Conservation (phyloP, 2,113 vertebrate species). For the Gymnocephalus cernua region DNA sequence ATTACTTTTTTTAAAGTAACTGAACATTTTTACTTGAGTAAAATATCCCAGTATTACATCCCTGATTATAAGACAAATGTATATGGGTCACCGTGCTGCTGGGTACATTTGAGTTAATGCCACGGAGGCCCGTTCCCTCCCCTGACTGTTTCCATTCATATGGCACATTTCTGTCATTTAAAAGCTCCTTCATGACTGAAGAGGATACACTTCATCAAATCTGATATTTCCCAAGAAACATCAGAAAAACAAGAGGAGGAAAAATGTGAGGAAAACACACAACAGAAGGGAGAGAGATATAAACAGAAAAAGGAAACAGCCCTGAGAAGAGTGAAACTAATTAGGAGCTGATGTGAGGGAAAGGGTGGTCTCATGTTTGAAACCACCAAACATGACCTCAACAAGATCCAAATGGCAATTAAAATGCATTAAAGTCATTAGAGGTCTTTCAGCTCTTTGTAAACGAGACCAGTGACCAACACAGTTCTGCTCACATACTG, state of each 20-base stretch:
- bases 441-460: conserved; percentile 36
- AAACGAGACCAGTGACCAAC: conserved; percentile 44
- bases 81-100: background rate
- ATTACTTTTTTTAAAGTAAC: background rate
- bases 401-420: conserved; percentile 45
- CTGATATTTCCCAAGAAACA: background rate
- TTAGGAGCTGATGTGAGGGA: conserved; percentile 21
- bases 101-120: background rate
- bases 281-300: background rate
- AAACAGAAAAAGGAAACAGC: background rate
- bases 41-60: background rate
- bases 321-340: background rate
- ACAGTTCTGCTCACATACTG: conserved; percentile 8
- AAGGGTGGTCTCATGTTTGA: conserved; percentile 36
- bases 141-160: background rate
- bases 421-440: conserved; percentile 46
- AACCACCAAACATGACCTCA: conserved; percentile 55
- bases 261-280: background rate
- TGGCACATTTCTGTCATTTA: background rate
- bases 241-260: background rate
- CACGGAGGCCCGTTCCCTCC: background rate
- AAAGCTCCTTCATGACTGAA: background rate
- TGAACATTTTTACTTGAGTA: background rate
- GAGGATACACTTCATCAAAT: background rate
- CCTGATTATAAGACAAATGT: background rate